These are phyloP conservation scores for Malaclemys terrapin DNA, from an alignment of 2,113 vertebrate genomes.

Conservation along the genomic window DNA sequence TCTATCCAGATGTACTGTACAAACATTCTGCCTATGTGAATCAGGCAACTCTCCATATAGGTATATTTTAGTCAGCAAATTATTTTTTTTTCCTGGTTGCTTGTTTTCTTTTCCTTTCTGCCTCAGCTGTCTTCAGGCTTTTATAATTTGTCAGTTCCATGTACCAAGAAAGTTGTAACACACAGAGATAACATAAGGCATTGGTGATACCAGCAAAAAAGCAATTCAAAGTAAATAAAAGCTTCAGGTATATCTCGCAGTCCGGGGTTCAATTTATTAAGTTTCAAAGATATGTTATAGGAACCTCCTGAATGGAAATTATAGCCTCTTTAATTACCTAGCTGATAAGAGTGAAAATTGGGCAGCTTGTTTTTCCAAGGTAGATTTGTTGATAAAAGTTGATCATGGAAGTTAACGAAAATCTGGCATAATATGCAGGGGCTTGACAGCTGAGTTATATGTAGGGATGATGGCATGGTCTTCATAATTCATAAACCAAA, in stretches of 20 bases:
- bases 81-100: background rate
- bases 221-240: background rate
- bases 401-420: background rate
- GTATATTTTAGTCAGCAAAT: background rate
- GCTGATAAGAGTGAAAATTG: background rate
- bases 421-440: background rate
- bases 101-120: background rate
- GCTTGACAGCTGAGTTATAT: background rate
- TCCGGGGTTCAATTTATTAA: background rate
- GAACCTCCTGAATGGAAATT: background rate
- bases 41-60: background rate
- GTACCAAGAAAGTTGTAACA: background rate
- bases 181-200: background rate
- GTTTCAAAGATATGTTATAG: fast-evolving
- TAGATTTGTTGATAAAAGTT: fast-evolving
- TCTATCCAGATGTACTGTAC: background rate
- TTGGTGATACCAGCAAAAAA: background rate
- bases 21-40: background rate
- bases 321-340: background rate
- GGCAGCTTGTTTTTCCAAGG: background rate
- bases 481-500: background rate
- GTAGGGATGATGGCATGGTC: background rate
- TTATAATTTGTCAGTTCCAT: background rate
- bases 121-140: background rate
- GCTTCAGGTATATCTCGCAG: background rate